phyloP scores from a whole-genome alignment of 2,888 invertebrate species.

The Caenorhabditis sp. region DNA sequence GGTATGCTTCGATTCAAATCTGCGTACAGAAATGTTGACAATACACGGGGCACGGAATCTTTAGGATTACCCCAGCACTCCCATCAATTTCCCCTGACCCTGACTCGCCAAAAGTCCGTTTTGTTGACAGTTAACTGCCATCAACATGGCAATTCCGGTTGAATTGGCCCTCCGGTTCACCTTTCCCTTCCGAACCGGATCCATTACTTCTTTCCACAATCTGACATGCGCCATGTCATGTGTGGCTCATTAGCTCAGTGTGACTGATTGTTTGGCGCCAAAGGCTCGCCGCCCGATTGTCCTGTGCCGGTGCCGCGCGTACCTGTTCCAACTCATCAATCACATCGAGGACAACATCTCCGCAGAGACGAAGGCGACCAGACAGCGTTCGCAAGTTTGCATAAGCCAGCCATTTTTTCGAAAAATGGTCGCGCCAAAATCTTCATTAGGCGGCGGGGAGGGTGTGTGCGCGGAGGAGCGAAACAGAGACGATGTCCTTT shows the following conservation, averaged over 20 bases:
- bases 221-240: conserved; percentile 36
- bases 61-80: too few relatives aligned
- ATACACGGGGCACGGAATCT: too few relatives aligned
- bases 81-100: too few relatives aligned
- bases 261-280: conserved; percentile 31
- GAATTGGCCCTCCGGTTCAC: conserved; percentile 14
- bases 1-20: too few relatives aligned
- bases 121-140: conserved; percentile 11
- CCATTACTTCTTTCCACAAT: conserved; percentile 3
- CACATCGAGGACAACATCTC: conserved; percentile 21
- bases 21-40: too few relatives aligned
- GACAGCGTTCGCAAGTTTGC: conserved; percentile 24
- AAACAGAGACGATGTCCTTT: not conserved
- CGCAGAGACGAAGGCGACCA: not conserved
- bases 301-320: not conserved
- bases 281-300: conserved; percentile 33
- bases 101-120: not conserved
- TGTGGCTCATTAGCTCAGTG: conserved; percentile 47
- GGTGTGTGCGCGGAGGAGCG: not conserved
- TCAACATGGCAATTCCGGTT: not conserved
- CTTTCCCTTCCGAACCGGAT: conserved; percentile 2
- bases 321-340: conserved; percentile 49
- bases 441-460: not conserved
- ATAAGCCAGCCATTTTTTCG: conserved; percentile 33
- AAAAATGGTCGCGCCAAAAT: conserved; percentile 9